Base-by-base conservation (phyloP, 1,140 invertebrate species). In the Plutomurus gul region DNA sequence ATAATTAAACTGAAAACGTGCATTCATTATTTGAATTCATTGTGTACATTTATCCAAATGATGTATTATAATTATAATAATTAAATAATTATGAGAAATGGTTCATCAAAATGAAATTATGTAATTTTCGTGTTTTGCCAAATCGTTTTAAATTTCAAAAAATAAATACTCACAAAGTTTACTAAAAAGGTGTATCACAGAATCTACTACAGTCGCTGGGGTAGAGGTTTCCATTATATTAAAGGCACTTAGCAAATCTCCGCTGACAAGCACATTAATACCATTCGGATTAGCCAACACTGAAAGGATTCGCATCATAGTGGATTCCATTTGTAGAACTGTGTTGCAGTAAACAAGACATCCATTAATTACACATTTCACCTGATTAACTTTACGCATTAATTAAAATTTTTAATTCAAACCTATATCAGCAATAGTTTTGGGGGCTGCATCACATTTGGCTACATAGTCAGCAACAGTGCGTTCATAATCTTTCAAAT, bases 221-320 rank as follows among this genome's bases (percentile, higher is more conserved):
- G 51, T 65, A 43, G 79, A 60, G 71, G 4, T 84, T 77, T 47
- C 84, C 49, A 80, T 60, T 33, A 82, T 79, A 36, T 81, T 79
- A 11, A 85, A 82, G 51, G 83, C 86, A 81, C 83, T 84, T 75
- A 81, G 84, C 22, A 81, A 40, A 49, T 84, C 83, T 81, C 86
- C 74, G 86, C 80, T 71, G 85, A 85, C 82, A 84, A 85, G 39
- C 84, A 86, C 85, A 85, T 86, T 72, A 83, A 86, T 84, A 43
- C 77, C 79, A 60, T 79, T 84, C 13, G 81, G 83, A 72, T 84
- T 89, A 73, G 91, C 93, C 49, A 94, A 87, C 65, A 92, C 92
- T 84, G 89, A 91, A 85, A 95, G 90, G 79, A 96, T 89, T 78
- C 92, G 90, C 84, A 93, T 91, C 92, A 96, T 95, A 2, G 94